Percentiles rank a stretch among this genome's conserved stretches.
phyloP scores from a whole-genome alignment of 2,113 vertebrate species.

The Rhea pennata region DNA sequence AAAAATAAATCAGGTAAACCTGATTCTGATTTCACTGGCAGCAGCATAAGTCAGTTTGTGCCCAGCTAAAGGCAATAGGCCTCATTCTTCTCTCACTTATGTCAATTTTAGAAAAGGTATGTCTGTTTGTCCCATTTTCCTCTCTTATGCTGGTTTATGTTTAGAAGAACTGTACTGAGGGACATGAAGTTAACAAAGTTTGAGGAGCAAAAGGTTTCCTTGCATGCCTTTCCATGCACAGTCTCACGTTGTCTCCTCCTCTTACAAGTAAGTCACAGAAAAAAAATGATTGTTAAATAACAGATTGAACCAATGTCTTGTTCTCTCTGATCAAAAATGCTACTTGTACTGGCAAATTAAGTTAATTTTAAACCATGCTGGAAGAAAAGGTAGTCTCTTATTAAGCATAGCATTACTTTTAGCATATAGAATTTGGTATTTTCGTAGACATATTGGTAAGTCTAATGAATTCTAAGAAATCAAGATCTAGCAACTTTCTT shows the following conservation, averaged over 20 bases:
- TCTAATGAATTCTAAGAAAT: not conserved
- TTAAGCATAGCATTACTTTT: not conserved
- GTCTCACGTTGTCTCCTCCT: not conserved
- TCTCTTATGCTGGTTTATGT: not conserved
- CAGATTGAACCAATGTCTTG: not conserved
- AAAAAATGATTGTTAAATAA: not conserved
- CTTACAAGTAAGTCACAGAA: not conserved
- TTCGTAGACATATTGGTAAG: not conserved
- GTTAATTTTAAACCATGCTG: not conserved
- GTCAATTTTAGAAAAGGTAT: not conserved
- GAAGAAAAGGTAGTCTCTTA: not conserved
- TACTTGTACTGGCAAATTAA: not conserved
- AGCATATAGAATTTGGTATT: not conserved
- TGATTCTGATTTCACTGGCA: not conserved
- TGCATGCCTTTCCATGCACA: rapidly evolving
- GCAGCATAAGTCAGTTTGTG: not conserved
- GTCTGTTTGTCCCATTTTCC: not conserved
- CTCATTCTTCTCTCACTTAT: not conserved
- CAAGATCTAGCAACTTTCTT: not conserved
- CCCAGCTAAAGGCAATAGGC: not conserved
- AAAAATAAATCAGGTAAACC: not conserved
- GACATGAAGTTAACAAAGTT: not conserved
- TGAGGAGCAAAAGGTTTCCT: not conserved
- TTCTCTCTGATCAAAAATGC: not conserved
- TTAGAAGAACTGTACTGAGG: not conserved